Conservation (phyloP, 2,113 vertebrate species). For the Ifrita kowaldi region DNA sequence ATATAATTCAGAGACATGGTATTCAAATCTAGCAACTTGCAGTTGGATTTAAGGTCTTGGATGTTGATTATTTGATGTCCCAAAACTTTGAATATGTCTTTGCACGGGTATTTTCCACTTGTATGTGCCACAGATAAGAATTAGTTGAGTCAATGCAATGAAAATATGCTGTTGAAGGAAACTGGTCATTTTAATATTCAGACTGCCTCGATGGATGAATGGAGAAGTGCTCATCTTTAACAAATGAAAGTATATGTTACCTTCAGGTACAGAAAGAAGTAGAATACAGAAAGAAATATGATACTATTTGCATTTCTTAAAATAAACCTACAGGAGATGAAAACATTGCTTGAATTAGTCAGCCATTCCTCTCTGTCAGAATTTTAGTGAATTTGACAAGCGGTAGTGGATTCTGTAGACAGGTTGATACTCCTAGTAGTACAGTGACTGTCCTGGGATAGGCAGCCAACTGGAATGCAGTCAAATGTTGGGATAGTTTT, state of each 20-base stretch:
- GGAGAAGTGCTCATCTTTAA: background rate
- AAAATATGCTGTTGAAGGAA: background rate
- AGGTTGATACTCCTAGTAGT: background rate
- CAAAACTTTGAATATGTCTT: background rate
- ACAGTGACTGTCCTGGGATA: background rate
- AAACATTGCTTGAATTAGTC: background rate
- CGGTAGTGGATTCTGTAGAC: background rate
- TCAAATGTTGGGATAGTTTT: background rate
- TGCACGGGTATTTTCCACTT: background rate
- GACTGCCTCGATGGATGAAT: background rate
- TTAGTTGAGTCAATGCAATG: background rate
- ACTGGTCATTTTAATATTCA: background rate
- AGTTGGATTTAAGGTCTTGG: background rate
- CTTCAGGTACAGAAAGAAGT: background rate
- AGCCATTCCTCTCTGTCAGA: background rate
- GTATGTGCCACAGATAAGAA: background rate
- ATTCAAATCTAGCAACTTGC: background rate
- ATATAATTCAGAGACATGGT: background rate
- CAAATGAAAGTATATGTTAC: background rate
- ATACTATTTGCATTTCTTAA: background rate
- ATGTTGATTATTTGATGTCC: background rate
- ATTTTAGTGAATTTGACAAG: background rate
- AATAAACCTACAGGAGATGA: background rate
- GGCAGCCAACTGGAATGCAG: background rate
- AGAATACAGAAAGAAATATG: background rate